phyloP scores from a whole-genome alignment of 1,140 invertebrate genomes.

The Musca vetustissima region DNA sequence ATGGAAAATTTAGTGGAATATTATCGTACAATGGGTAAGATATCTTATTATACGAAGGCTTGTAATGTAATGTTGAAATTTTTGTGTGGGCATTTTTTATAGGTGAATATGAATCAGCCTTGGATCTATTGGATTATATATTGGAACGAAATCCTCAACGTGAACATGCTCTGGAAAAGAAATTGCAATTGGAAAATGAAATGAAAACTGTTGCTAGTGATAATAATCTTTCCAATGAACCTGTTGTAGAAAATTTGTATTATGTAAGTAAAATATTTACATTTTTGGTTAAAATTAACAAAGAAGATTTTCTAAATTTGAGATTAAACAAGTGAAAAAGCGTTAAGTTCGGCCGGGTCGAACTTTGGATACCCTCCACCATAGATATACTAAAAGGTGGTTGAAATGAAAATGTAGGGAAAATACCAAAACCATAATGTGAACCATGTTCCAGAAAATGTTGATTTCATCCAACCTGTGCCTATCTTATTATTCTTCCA shows the following conservation, averaged over 20 bases:
- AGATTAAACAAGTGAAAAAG: too few species aligned
- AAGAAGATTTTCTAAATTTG: too few species aligned
- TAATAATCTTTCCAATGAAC: not conserved
- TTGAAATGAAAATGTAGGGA: too few species aligned
- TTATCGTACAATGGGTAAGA: constrained; percentile 76
- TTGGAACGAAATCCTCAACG: constrained; percentile 82
- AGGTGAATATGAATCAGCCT: constrained; percentile 74
- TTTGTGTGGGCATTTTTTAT: not conserved
- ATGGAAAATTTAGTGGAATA: constrained; percentile 45
- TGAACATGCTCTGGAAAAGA: constrained; percentile 72
- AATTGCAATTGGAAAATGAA: constrained; percentile 59
- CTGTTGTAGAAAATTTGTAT: not conserved
- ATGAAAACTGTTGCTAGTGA: constrained; percentile 34
- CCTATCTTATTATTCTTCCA: too few species aligned
- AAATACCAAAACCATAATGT: too few species aligned
- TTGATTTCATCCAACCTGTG: too few species aligned
- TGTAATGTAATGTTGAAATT: not conserved
- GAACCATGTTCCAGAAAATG: too few species aligned
- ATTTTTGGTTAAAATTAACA: too few species aligned
- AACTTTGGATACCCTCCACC: too few species aligned
- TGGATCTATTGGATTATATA: constrained; percentile 86
- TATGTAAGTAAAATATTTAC: not conserved
- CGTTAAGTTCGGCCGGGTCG: too few species aligned
- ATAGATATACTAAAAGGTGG: too few species aligned
- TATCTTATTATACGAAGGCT: not conserved